Evolutionary conservation across 2,797 vertebrate genomes (phyloP), one percentile per base, ranked within the genome.

Genomic region (Eospalax fontanierii): DNA sequence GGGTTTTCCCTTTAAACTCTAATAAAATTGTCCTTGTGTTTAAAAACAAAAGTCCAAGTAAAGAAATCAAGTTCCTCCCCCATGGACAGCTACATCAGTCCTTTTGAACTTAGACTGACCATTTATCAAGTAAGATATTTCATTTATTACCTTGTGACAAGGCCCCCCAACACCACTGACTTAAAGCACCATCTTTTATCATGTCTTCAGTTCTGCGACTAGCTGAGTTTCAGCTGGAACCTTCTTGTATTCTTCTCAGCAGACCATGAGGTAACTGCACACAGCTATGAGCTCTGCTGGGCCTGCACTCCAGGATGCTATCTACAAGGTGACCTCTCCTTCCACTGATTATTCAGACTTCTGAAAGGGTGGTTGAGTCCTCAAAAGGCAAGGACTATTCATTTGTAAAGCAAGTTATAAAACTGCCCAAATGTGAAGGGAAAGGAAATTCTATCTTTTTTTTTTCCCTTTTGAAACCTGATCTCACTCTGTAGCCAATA

Each of bases 21-120:
- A 6, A 11, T 50, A 50, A 50, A 50, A 50, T 50, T 50, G 46
- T 50, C 46, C 46, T 50, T 50, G 46, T 6, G 46, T 11, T 50
- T 50, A 50, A 22, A 66, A 71, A 73, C 78, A 78, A 80, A 84
- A 63, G 84, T 43, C 50, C 22, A n/a, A 80, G 75, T 82, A 71
- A 87, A 66, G n/a, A 86, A 66, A 86, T 26, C 83, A 26, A 73
- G 50, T 59, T 93, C 63, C 71, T 95, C 73, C 84, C 79, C 74
- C 74, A 81, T 61, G 78, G 66, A 74, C 38, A 94, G 80, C n/a
- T 80, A 57, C 80, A 38, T 82, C 57, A 43, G 92, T 85, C 75
- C 78, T 70, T 88, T 78, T 79, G 70, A 90, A 93, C 82, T 87
- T 83, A n/a, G 26, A 81, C 95, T 80, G 76, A 87, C 35, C 76